Evolutionary conservation across 37 sponge, comb jelly and placozoan genomes (phyloP), one percentile per base, ranked within the genome.

Genomic region (Agelas oroides): DNA sequence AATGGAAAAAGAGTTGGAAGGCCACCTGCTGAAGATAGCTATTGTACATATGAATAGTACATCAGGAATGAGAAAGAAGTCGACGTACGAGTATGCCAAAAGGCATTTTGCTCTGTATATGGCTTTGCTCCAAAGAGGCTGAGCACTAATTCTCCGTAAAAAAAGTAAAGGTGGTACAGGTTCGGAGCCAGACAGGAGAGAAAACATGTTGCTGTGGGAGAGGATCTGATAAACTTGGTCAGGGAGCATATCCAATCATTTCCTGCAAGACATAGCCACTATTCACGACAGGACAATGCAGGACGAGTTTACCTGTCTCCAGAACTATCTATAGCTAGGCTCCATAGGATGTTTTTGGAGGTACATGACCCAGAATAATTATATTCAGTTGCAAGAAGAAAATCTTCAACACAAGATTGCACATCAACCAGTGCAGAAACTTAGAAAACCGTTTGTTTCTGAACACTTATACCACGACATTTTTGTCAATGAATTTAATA

Each of bases 391-490:
- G 0, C 63, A 73, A 73, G 75, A 87, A 55, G 82, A 80, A 1
- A 73, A 80, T 70, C 32, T 16, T 14, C 34, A 65, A 18, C 59
- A 68, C 19, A 65, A 16, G 60, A 87, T 87, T 32, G 18, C 74
- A 1, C 88, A 87, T 87, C 46, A 87, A 31, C 81, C 67, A 31
- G 35, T 59, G 71, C 37, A 64, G 60, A 21, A 73, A n/a, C 3
- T 81, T n/a, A 68, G 82, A 54, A 87, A 87, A 63, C 88, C 88
- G 58, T 25, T 87, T 19, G 88, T 87, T 66, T 75, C 88, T 24
- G 82, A 81, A 25, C 88, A 87, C 57, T 34, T 87, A 35, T 81
- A 87, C 39, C 88, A 73, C 65, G 82, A 87, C 40, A 65, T 87
- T 18, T 87, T 87, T 73, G 76, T 66, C 24, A 74, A 11, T 36